Evolutionary conservation across 2,797 vertebrate genomes (phyloP), one percentile per base, ranked within the genome.

Genomic region (Gymnoscopelus microlampas): DNA sequence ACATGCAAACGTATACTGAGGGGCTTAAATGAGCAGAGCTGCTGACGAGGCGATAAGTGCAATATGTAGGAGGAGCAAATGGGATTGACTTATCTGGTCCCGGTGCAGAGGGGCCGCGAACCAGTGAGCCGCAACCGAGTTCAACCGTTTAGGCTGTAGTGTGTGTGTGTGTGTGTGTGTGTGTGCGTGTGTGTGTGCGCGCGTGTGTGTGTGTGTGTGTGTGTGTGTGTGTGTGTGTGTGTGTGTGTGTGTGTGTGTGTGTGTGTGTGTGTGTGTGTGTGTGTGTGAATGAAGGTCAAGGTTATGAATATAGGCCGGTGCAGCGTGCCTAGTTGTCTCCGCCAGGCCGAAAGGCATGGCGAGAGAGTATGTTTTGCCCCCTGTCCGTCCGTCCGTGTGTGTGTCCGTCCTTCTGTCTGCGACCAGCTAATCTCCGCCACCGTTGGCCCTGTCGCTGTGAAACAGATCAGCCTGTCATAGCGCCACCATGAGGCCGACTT

Each of bases 41-140:
- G 88, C 89, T 90, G 89, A 92, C 88, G 76, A 70, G 19, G 87
- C 83, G 66, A 84, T 88, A 91, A 90, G 86, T 77, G 83, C 86
- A 83, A 1, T 32, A 32, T 32, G 29, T 32, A 32, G 10, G 19
- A 53, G 19, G 64, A 74, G 79, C 59, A 72, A 70, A 87, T 77
- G 68, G 68, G 72, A 87, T 83, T 87, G 84, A 90, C 84, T 88
- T 90, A 88, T 88, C 86, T 85, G 39, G 74, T 81, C 63, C 55
- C 70, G 1, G 62, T 15, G 24, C 71, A 13, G 75, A 73, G 70
- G 76, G 87, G 80, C 81, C 84, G 86, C 84, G 86, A 84, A 84
- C 83, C 83, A 60, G 56, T 60, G 80, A 87, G 86, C 88, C 81
- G 39, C 73, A 77, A 80, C 81, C 66, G 55, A 80, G 84, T 74